Evolutionary conservation across 2,113 vertebrate species (phyloP).

Genomic region (Bagarius yarrelli): DNA sequence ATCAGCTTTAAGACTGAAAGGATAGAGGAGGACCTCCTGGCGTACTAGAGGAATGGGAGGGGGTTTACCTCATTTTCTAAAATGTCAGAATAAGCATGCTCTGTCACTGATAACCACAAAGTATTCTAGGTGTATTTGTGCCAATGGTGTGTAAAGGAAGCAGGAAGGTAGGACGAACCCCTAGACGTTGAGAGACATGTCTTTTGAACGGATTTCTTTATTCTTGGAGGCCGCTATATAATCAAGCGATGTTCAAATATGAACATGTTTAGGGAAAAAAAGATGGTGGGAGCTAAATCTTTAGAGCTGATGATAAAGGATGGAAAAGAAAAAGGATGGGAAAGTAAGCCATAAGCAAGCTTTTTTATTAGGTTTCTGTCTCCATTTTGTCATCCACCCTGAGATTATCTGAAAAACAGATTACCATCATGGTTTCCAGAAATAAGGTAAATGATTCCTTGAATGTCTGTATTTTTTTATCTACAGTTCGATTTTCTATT

Average conservation of each 20-base stretch:
- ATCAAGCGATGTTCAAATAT: conserved; percentile 35
- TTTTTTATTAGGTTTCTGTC: not conserved
- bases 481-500: too few relatives aligned
- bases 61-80: conserved; percentile 19
- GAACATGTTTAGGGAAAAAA: not conserved
- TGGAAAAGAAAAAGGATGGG: conserved; percentile 34
- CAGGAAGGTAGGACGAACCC: conserved; percentile 24
- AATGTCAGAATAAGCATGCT: conserved; percentile 25
- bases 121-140: conserved; percentile 16
- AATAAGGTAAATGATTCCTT: conserved; percentile 30
- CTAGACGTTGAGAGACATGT: conserved; percentile 21
- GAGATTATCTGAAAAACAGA: conserved; percentile 12
- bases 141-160: conserved; percentile 21
- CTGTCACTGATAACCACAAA: conserved; percentile 26
- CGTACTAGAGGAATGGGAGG: not conserved
- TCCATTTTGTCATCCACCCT: conserved; percentile 23
- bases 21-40: not conserved
- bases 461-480: too few relatives aligned
- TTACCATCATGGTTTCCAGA: conserved; percentile 3
- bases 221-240: conserved; percentile 26
- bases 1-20: not conserved
- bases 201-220: conserved; percentile 14
- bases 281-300: not conserved
- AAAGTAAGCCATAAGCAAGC: conserved; percentile 20
- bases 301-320: conserved; percentile 30